These are phyloP conservation scores for Brachirus orientalis DNA, from an alignment of 2,113 vertebrate species.

Conservation along the genomic window DNA sequence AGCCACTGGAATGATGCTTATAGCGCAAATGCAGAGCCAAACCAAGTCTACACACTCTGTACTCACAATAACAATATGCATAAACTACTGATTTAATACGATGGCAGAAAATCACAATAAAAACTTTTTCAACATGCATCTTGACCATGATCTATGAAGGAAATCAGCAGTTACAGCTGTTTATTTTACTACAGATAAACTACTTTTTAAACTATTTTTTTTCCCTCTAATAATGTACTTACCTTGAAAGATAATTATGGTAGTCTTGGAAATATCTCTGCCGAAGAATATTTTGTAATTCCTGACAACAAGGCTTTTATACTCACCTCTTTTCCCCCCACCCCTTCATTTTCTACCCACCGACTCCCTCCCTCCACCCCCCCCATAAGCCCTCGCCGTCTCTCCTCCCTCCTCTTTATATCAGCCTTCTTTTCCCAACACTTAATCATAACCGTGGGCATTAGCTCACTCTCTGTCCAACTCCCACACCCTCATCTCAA, in stretches of 20 bases:
- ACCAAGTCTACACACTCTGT: background rate
- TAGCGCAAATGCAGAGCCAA: background rate
- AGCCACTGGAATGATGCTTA: slow-evolving; percentile 5
- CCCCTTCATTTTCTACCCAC: slow-evolving; percentile 57
- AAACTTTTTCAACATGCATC: background rate
- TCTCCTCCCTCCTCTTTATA: slow-evolving; percentile 67
- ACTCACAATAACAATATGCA: background rate
- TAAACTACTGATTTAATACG: background rate
- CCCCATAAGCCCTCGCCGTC: slow-evolving; percentile 36
- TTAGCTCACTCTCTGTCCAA: slow-evolving; percentile 73
- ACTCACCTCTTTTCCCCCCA: slow-evolving; percentile 65
- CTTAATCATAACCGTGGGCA: slow-evolving; percentile 63
- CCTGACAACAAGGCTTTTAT: slow-evolving; percentile 71
- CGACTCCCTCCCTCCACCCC: slow-evolving; percentile 28
- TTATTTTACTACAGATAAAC: background rate
- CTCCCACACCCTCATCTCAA: slow-evolving; percentile 44
- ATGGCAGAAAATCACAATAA: background rate
- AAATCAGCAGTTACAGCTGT: background rate
- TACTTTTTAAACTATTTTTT: background rate
- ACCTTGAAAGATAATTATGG: slow-evolving; percentile 49
- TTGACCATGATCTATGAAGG: background rate
- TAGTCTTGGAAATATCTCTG: slow-evolving; percentile 45
- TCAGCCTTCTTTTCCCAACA: slow-evolving; percentile 64
- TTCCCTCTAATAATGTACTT: slow-evolving; percentile 48
- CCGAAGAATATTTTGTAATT: slow-evolving; percentile 68